Evolutionary conservation across 2,888 invertebrate genomes (phyloP).

Genomic region (Nemurella pictetii): DNA sequence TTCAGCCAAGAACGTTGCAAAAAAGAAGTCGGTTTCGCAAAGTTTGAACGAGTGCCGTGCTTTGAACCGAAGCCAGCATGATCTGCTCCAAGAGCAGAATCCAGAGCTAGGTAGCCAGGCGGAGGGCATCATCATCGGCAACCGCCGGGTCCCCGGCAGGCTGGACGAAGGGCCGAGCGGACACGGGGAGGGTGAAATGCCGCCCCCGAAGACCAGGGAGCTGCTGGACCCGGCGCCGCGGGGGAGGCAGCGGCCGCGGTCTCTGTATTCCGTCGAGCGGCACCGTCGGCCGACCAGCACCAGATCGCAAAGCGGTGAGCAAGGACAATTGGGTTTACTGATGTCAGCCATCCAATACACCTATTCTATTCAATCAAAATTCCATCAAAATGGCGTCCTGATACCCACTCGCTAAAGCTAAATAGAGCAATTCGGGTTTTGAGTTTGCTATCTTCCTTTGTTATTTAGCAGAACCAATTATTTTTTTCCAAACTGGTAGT

Average conservation of each 20-base stretch:
- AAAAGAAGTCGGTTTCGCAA: neutral
- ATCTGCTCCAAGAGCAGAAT: neutral
- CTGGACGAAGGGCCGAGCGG: neutral
- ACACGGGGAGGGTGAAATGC: neutral
- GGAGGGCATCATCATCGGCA: too few relatives aligned
- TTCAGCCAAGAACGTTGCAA: neutral
- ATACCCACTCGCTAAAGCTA: too few relatives aligned
- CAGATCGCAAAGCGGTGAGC: neutral
- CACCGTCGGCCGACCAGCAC: neutral
- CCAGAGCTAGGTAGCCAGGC: neutral
- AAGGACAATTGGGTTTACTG: too few relatives aligned
- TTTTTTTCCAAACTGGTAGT: too few relatives aligned
- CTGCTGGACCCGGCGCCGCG: neutral
- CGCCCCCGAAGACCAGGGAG: neutral
- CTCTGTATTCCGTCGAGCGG: neutral
- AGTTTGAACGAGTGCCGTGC: conserved; percentile 12
- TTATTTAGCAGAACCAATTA: too few relatives aligned
- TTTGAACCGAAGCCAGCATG: conserved; percentile 13
- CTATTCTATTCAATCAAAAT: too few relatives aligned
- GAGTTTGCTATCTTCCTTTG: too few relatives aligned
- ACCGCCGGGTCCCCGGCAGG: neutral
- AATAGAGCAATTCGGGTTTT: too few relatives aligned
- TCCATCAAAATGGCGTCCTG: too few relatives aligned
- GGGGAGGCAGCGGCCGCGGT: neutral
- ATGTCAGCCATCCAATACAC: too few relatives aligned